Percentiles rank a stretch among this genome's conserved stretches.
Conservation (phyloP, 2,113 vertebrate species). For the Marcusenius ussheri region DNA sequence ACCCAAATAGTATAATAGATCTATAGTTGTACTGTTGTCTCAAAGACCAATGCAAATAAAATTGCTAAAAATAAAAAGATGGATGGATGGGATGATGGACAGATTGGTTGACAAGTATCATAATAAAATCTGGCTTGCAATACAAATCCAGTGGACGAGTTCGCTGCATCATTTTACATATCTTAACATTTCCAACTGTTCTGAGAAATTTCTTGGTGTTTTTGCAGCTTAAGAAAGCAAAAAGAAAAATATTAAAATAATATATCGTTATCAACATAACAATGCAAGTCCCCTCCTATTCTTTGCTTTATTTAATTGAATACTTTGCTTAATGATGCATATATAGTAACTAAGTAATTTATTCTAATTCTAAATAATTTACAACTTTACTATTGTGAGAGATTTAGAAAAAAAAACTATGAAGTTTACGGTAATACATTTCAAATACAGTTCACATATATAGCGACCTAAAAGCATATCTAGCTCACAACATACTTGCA, state of each 20-base stretch:
- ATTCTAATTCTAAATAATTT: neutral
- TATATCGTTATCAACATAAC: neutral
- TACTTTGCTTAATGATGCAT: neutral
- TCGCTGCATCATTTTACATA: neutral
- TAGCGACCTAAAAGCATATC: neutral
- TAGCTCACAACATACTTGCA: neutral
- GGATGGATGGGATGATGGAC: neutral
- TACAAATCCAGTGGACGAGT: neutral
- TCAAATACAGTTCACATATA: neutral
- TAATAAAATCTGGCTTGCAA: neutral
- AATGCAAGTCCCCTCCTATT: neutral
- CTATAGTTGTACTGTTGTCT: neutral
- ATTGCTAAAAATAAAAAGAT: neutral
- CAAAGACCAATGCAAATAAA: neutral
- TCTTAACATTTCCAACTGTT: neutral
- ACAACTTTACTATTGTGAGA: neutral
- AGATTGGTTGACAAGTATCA: neutral
- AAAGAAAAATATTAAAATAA: neutral
- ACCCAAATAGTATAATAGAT: neutral
- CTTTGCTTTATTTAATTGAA: neutral
- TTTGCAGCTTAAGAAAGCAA: neutral
- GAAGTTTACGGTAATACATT: neutral
- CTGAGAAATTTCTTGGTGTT: neutral
- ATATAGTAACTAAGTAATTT: neutral
- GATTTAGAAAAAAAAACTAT: neutral